A percentile compares a stretch with the other conserved stretches of the same genome.
phyloP scores from a whole-genome alignment of 2,113 vertebrate species.

The Oreochromis tanganicae region DNA sequence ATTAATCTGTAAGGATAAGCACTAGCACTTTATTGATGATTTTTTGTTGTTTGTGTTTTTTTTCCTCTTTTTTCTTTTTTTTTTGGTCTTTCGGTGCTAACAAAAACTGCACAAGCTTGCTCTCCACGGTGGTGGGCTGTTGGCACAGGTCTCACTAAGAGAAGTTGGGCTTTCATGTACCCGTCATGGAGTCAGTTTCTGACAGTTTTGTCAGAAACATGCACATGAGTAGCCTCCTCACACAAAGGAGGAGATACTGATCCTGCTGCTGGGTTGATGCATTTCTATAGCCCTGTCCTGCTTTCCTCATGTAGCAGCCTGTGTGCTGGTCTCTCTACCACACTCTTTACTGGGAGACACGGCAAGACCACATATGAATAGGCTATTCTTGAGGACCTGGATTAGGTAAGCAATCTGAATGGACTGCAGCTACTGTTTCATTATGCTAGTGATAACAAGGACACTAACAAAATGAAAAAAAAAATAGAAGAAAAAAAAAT shows the following conservation, averaged over 20 bases:
- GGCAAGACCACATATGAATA: background rate
- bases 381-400: background rate
- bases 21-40: too few relatives aligned
- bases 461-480: background rate
- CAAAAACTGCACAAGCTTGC: rapidly evolving
- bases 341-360: background rate
- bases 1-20: too few relatives aligned
- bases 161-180: background rate
- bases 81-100: background rate
- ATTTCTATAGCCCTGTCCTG: background rate
- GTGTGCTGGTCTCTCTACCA: background rate
- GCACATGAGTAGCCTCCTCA: background rate
- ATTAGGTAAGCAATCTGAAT: background rate
- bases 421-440: background rate
- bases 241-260: background rate
- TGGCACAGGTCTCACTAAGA: background rate
- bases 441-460: background rate
- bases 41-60: background rate
- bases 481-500: background rate
- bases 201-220: background rate
- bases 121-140: background rate
- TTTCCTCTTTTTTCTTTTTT: background rate
- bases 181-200: background rate
- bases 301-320: background rate
- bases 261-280: background rate